Conservation (phyloP, 2,113 vertebrate species). For the Oreotrochilus melanogaster region DNA sequence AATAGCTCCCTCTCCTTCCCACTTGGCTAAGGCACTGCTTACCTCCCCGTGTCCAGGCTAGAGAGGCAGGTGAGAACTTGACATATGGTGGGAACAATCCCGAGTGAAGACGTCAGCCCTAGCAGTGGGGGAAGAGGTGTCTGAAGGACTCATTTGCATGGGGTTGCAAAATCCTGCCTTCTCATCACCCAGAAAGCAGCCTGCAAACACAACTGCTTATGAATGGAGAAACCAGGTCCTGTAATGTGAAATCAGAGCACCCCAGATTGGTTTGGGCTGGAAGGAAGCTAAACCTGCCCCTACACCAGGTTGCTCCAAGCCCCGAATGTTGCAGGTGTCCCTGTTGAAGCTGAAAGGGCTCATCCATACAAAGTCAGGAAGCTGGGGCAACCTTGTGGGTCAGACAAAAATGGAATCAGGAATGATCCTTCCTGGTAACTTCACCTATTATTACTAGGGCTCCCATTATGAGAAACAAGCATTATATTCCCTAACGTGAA, state of each 20-base stretch:
- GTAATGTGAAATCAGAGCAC: background rate
- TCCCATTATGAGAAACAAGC: background rate
- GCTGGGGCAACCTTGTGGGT: background rate
- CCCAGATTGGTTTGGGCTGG: too few relatives aligned
- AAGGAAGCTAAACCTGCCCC: too few relatives aligned
- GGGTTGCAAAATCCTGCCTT: background rate
- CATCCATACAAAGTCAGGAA: background rate
- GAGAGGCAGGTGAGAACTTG: background rate
- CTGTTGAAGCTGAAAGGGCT: rapidly evolving
- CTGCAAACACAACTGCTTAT: background rate
- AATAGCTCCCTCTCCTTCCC: background rate
- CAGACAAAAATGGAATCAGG: background rate
- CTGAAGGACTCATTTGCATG: background rate
- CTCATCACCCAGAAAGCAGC: background rate
- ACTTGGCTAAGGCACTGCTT: background rate
- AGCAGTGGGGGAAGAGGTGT: background rate
- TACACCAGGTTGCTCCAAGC: too few relatives aligned
- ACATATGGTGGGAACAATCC: background rate
- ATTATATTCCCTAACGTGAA: background rate
- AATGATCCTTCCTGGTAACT: background rate
- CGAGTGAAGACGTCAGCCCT: background rate
- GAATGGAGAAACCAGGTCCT: background rate
- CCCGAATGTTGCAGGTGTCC: background rate
- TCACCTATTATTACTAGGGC: background rate
- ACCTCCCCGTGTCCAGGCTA: background rate